Base-by-base conservation (phyloP, 1,140 invertebrate genomes). In the Lasioglossum albipes region DNA sequence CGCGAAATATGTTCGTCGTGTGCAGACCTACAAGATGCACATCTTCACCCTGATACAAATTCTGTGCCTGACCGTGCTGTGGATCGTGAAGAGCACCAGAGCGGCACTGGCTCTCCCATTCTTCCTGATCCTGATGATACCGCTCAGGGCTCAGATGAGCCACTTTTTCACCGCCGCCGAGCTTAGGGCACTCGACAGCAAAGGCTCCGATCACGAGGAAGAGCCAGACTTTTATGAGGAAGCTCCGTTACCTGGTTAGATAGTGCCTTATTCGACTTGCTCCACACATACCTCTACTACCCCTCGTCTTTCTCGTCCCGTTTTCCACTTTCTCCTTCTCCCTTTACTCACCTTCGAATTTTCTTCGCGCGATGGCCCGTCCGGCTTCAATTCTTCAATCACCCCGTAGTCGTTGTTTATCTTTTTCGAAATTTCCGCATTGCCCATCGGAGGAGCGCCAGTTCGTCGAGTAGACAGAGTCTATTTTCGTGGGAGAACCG, bases 141-240 rank as follows among this genome's bases (percentile, higher is more conserved):
- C 98, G 3, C 93, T 99, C 41, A 94, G 98, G 62, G 95, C 95
- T 78, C 94, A 96, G 66, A 93, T 99, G 83, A 94, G 91, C 7
- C 94, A 94, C 66, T 91, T 98, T 59, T 99, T 98, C 91, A 97
- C 96, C 3, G 94, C 95, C 2, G 93, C 95, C 66, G 98, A 99
- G 93, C 92, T 99, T 52, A 93, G 96, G 90, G 97, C 97, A 83
- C 93, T 98, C 92, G 97, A 98, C 90, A 97, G 96, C 84, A 96
- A 96, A 84, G 97, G 97, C 90, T 95, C 96, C 77, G 96, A 97
- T 83, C 94, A 95, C 75, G 96, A 98, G 84, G 97, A 97, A 90
- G 97, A 98, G 92, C 97, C 97, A n/a, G 97, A 98, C 92, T 98
- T 98, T 93, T 98, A 98, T 91, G 96, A 96, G 86, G 96, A 97